A percentile compares a stretch with the other conserved stretches of the same genome.
These are phyloP conservation scores for Theristicus caerulescens DNA, from an alignment of 2,113 vertebrate species.

Conservation along the genomic window DNA sequence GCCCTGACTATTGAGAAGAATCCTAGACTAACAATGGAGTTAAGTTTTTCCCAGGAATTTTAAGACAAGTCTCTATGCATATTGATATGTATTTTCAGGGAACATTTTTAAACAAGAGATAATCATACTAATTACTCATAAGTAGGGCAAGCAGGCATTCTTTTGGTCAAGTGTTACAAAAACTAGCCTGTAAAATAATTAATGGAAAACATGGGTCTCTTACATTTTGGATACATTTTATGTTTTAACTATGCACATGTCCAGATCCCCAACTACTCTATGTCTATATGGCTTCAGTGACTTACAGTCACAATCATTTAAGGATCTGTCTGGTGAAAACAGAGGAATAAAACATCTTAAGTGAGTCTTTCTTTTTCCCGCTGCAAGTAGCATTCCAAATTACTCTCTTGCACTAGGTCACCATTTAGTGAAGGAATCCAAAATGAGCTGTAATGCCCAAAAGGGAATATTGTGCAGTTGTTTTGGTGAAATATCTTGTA, in stretches of 20 bases:
- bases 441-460: neutral
- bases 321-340: neutral
- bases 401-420: neutral
- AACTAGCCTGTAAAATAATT: neutral
- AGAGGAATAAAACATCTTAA: neutral
- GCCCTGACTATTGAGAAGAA: neutral
- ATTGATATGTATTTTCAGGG: neutral
- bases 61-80: neutral
- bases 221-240: neutral
- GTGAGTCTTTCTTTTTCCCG: too few relatives aligned
- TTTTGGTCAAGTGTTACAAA: neutral
- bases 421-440: neutral
- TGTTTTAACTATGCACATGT: neutral
- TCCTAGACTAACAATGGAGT: neutral
- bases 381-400: neutral
- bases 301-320: neutral
- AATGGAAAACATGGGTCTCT: neutral
- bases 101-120: neutral
- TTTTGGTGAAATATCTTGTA: neutral
- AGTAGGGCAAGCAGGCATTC: neutral
- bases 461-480: neutral
- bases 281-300: neutral
- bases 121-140: neutral
- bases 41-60: neutral
- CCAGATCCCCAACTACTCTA: neutral